These are phyloP conservation scores for Leptogaster cylindrica DNA, from an alignment of 2,888 invertebrate genomes.

Conservation along the genomic window DNA sequence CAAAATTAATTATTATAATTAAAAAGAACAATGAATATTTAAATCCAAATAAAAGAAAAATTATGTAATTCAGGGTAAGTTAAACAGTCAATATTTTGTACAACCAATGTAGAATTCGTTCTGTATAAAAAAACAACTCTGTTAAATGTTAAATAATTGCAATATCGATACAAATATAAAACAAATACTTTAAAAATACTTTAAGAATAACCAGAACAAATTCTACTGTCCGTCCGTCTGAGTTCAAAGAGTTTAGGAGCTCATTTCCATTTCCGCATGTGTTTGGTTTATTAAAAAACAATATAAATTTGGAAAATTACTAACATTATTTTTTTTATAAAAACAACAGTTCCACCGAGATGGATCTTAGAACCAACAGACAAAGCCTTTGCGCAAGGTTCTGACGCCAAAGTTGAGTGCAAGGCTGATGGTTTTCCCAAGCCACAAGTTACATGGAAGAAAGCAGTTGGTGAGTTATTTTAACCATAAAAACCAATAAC, in stretches of 20 bases:
- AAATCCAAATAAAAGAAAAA: neutral
- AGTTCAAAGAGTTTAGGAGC: conserved; percentile 10
- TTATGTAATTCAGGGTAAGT: neutral
- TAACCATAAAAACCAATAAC: neutral
- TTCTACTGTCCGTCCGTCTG: conserved; percentile 16
- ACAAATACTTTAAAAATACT: neutral
- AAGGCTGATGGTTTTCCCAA: conserved; percentile 96
- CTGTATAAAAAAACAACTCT: neutral
- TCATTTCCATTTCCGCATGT: conserved; percentile 14
- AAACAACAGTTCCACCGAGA: conserved; percentile 82
- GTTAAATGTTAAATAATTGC: too few species aligned
- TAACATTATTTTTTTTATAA: too few species aligned
- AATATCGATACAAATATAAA: neutral
- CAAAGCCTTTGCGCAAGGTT: conserved; percentile 93
- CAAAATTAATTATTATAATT: too few species aligned
- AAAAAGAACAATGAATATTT: too few species aligned
- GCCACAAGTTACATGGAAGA: conserved; percentile 93
- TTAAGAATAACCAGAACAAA: neutral
- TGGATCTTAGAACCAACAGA: conserved; percentile 96
- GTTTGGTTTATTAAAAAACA: conserved; percentile 13
- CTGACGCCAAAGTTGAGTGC: conserved; percentile 92
- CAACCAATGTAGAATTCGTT: neutral
- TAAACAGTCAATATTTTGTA: neutral
- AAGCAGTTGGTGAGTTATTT: conserved; percentile 83
- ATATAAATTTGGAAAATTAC: too few species aligned